These are phyloP conservation scores for Calliphora vicina DNA, from an alignment of 1,140 invertebrate genomes.

Conservation along the genomic window DNA sequence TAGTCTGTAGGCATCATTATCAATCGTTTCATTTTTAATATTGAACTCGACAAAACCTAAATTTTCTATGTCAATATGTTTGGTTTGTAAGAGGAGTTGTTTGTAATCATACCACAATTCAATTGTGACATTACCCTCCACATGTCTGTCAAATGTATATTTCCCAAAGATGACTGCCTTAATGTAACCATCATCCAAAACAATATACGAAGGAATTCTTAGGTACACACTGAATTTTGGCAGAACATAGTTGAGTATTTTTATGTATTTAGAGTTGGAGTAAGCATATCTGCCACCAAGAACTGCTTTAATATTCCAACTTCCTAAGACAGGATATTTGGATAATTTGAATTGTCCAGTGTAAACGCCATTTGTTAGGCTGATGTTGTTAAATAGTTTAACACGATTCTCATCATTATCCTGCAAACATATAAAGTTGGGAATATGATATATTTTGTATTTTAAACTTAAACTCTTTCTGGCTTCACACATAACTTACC, in stretches of 20 bases:
- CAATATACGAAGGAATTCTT: slow-evolving; percentile 79
- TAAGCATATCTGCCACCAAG: slow-evolving; percentile 42
- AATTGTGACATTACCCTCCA: slow-evolving; percentile 77
- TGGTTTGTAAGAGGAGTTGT: slow-evolving; percentile 42
- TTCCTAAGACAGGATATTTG: slow-evolving; percentile 84
- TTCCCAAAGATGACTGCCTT: slow-evolving; percentile 81
- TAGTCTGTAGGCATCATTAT: slow-evolving; percentile 46
- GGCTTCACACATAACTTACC: too few relatives aligned
- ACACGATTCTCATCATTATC: slow-evolving; percentile 63
- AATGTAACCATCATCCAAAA: slow-evolving; percentile 80
- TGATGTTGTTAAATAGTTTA: slow-evolving; percentile 78
- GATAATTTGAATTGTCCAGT: slow-evolving; percentile 81
- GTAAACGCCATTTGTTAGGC: slow-evolving; percentile 80
- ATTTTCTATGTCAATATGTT: not conserved
- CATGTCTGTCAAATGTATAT: slow-evolving; percentile 74
- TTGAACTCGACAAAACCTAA: not conserved
- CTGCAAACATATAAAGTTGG: too few relatives aligned
- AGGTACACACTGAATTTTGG: slow-evolving; percentile 92
- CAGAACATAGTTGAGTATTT: slow-evolving; percentile 84
- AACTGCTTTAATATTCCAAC: slow-evolving; percentile 83
- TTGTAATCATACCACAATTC: slow-evolving; percentile 64
- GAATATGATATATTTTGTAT: too few relatives aligned
- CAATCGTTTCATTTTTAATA: slow-evolving; percentile 54
- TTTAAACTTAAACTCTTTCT: too few relatives aligned
- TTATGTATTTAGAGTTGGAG: slow-evolving; percentile 67